These are phyloP conservation scores for Camponotus floridanus DNA, from an alignment of 1,140 invertebrate species.

Conservation along the genomic window DNA sequence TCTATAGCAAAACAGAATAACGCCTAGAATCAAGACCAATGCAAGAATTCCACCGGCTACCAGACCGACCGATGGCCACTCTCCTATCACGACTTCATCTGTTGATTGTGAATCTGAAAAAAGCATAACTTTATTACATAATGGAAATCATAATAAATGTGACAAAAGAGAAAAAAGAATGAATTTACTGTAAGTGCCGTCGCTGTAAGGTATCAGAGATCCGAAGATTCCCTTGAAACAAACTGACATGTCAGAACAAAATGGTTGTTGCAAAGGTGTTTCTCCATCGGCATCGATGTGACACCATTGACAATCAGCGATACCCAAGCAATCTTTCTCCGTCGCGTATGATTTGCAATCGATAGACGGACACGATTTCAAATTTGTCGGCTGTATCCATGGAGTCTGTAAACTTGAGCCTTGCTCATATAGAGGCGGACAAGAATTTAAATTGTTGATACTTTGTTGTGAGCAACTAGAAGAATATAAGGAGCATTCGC, in stretches of 20 bases:
- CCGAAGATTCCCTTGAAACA: constrained; percentile 96
- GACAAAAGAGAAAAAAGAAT: not conserved
- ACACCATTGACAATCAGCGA: constrained; percentile 97
- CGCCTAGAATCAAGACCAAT: constrained; percentile 88
- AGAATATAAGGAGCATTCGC: constrained; percentile 94
- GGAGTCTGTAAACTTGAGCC: constrained; percentile 78
- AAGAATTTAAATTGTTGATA: constrained; percentile 79
- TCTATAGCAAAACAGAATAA: constrained; percentile 89
- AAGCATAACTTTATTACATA: constrained; percentile 16
- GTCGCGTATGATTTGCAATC: constrained; percentile 92
- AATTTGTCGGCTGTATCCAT: constrained; percentile 83
- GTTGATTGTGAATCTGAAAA: constrained; percentile 84
- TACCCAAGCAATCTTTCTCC: constrained; percentile 92
- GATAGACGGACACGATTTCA: constrained; percentile 90
- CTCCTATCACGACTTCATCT: constrained; percentile 83
- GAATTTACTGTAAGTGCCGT: constrained; percentile 87
- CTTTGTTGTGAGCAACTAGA: constrained; percentile 84
- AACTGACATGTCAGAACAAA: constrained; percentile 92
- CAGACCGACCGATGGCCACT: constrained; percentile 88
- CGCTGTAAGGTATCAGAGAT: constrained; percentile 93
- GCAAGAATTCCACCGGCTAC: constrained; percentile 89
- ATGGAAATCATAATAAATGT: not conserved
- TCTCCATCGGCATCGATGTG: constrained; percentile 92
- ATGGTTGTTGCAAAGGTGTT: constrained; percentile 89
- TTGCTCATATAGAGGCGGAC: constrained; percentile 82